A percentile compares a stretch with the other conserved stretches of the same genome.
Evolutionary conservation across 1,140 invertebrate species (phyloP).

Genomic region (Anastrepha obliqua): DNA sequence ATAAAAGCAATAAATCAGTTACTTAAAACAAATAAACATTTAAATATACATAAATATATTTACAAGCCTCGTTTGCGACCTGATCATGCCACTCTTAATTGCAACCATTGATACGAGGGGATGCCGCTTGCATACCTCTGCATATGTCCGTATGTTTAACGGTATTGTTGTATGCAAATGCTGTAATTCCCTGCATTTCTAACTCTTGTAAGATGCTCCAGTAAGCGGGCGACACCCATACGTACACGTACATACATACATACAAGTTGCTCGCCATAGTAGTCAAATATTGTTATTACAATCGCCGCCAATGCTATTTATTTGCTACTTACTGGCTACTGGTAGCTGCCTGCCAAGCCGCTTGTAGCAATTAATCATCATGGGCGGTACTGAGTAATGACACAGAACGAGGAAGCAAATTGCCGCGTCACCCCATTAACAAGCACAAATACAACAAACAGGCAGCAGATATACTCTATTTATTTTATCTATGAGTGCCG

Average conservation of each 20-base stretch:
- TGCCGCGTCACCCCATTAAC: slow-evolving; percentile 41
- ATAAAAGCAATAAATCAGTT: too few species aligned
- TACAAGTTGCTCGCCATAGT: neutral
- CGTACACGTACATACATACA: neutral
- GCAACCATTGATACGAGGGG: neutral
- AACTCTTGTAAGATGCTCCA: slow-evolving; percentile 9
- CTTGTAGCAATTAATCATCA: slow-evolving; percentile 50
- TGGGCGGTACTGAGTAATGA: slow-evolving; percentile 49
- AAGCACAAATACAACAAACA: slow-evolving; percentile 27
- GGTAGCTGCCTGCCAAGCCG: neutral
- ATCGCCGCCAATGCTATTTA: neutral
- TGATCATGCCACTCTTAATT: slow-evolving; percentile 17
- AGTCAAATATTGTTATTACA: slow-evolving; percentile 12
- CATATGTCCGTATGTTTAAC: neutral
- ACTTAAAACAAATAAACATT: too few species aligned
- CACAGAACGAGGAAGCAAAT: slow-evolving; percentile 44
- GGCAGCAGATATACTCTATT: slow-evolving; percentile 34
- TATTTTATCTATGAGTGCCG: slow-evolving; percentile 18
- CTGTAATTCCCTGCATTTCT: neutral
- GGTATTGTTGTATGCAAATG: slow-evolving; percentile 3
- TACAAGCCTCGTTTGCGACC: neutral
- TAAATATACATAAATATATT: neutral
- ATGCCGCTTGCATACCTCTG: neutral
- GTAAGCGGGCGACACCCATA: neutral
- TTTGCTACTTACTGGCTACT: neutral